phyloP scores from a whole-genome alignment of 2,113 vertebrate species.

The Ptilonorhynchus violaceus region DNA sequence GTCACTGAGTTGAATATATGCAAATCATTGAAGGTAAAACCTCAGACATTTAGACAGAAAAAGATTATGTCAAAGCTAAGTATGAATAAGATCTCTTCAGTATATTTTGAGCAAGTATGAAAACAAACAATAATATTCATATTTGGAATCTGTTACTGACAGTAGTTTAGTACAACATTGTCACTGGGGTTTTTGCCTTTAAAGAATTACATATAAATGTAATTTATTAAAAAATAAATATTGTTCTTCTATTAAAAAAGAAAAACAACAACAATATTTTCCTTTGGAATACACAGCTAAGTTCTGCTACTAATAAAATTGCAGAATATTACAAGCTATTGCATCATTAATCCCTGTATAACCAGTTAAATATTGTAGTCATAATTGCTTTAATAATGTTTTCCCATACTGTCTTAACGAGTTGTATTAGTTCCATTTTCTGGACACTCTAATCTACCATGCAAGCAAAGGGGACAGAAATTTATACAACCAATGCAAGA shows the following conservation, averaged over 20 bases:
- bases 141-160: not conserved
- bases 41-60: not conserved
- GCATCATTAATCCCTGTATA: conserved; percentile 4
- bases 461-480: not conserved
- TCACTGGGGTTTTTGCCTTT: not conserved
- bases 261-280: not conserved
- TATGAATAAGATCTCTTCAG: not conserved
- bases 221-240: conserved; percentile 52
- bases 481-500: not conserved
- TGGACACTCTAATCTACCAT: not conserved
- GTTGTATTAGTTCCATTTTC: not conserved
- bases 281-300: conserved; percentile 27
- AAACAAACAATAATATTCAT: not conserved
- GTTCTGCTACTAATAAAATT: conserved; percentile 46
- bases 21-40: not conserved
- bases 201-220: conserved; percentile 31
- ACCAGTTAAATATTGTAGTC: conserved; percentile 40
- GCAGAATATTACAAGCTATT: conserved; percentile 30
- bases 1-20: not conserved
- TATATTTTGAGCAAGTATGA: not conserved
- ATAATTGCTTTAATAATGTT: conserved; percentile 41
- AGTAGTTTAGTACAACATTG: not conserved
- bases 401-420: conserved; percentile 23
- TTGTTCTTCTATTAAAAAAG: conserved; percentile 16
- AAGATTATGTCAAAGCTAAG: not conserved